Percentiles rank a stretch among this genome's conserved stretches.
Conservation (phyloP, 2,797 vertebrate genomes). For the Rhinogobio ventralis region DNA sequence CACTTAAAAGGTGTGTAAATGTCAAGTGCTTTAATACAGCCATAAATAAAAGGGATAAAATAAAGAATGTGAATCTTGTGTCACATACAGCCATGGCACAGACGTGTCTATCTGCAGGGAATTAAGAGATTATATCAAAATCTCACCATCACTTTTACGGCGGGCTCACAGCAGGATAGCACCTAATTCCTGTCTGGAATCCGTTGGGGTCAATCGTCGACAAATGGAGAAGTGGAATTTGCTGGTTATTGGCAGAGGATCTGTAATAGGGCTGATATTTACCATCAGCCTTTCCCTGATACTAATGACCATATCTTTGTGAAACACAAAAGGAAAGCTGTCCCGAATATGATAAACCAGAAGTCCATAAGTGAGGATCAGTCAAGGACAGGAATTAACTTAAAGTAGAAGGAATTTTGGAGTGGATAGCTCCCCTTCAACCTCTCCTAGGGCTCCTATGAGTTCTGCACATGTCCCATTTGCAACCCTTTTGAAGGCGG, state of each 20-base stretch:
- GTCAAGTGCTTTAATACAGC: slow-evolving; percentile 58
- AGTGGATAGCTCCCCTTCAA: slow-evolving; percentile 24
- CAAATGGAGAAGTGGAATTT: slow-evolving; percentile 55
- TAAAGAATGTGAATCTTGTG: slow-evolving; percentile 50
- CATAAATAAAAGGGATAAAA: slow-evolving; percentile 55
- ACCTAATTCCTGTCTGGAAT: slow-evolving; percentile 56
- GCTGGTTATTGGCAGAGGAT: slow-evolving; percentile 49
- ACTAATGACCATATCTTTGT: slow-evolving; percentile 20
- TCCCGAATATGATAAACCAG: slow-evolving; percentile 13
- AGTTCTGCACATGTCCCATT: slow-evolving; percentile 44
- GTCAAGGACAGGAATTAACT: slow-evolving; percentile 29
- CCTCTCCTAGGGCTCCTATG: slow-evolving; percentile 14
- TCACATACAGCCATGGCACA: slow-evolving; percentile 42
- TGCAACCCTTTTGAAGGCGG: slow-evolving; percentile 50
- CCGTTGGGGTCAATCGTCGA: slow-evolving; percentile 42
- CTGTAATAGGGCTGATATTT: slow-evolving; percentile 61
- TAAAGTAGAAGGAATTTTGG: not conserved
- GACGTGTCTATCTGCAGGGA: slow-evolving; percentile 52
- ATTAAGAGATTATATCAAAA: slow-evolving; percentile 63
- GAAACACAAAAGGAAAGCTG: slow-evolving; percentile 29
- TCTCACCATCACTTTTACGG: slow-evolving; percentile 49
- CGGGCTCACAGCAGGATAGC: slow-evolving; percentile 56
- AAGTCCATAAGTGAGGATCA: slow-evolving; percentile 28
- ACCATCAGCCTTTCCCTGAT: slow-evolving; percentile 51
- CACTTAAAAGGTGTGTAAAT: slow-evolving; percentile 59